phyloP scores from a whole-genome alignment of 2,888 invertebrate genomes.

The Magallana nippona region DNA sequence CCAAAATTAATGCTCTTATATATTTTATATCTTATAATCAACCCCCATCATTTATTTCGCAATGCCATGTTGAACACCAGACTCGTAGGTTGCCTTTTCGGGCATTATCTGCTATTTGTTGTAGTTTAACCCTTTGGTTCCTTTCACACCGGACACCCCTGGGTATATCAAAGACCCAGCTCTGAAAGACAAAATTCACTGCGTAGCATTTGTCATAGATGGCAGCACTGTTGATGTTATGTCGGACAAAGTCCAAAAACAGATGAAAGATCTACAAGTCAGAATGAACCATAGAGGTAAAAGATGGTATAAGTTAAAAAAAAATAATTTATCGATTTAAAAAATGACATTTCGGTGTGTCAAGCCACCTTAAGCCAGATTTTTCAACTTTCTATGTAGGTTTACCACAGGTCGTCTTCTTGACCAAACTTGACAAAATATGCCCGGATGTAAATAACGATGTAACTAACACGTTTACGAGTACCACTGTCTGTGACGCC shows the following conservation, averaged over 20 bases:
- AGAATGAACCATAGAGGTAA: neutral
- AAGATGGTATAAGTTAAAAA: neutral
- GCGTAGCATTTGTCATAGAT: conserved; percentile 41
- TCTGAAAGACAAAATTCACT: conserved; percentile 35
- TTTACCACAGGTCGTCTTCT: conserved; percentile 5
- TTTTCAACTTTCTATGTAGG: neutral
- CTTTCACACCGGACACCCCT: conserved; percentile 8
- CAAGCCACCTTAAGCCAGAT: neutral
- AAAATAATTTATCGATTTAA: no score
- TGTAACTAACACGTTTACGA: neutral
- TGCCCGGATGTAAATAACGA: conserved; percentile 23
- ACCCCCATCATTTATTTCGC: no score
- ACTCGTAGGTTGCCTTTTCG: no score
- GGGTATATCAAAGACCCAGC: conserved; percentile 6
- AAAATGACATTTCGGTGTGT: no score
- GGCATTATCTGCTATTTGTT: neutral
- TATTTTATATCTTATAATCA: no score
- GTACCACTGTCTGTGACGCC: neutral
- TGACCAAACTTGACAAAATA: conserved; percentile 34
- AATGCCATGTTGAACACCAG: no score
- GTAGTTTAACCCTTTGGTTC: conserved; percentile 30
- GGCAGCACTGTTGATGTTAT: conserved; percentile 29
- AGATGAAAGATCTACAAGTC: conserved; percentile 4
- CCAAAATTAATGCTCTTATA: no score
- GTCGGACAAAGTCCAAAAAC: neutral